A percentile compares a stretch with the other conserved stretches of the same genome.
Conservation (phyloP, 2,797 vertebrate species). For the Sebastes matsubarae region DNA sequence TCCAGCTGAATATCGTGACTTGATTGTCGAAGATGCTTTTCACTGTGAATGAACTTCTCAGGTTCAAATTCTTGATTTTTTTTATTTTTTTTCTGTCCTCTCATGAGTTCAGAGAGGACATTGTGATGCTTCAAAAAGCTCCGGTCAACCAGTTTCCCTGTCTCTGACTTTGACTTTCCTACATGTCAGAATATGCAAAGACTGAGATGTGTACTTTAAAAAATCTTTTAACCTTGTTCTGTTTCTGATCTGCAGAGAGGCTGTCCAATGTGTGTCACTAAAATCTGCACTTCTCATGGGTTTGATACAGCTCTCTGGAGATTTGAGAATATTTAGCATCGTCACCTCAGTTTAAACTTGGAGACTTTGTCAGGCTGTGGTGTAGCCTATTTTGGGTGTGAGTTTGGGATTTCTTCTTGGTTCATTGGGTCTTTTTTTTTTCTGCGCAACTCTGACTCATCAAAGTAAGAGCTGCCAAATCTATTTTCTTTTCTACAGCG, state of each 20-base stretch:
- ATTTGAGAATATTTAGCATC: constrained; percentile 53
- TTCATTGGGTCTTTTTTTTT: constrained; percentile 12
- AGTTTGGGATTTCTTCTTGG: constrained; percentile 53
- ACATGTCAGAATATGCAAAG: constrained; percentile 1
- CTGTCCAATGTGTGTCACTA: constrained; percentile 41
- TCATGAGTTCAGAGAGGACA: constrained; percentile 1
- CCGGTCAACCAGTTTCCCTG: not conserved
- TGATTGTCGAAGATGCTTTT: constrained; percentile 21
- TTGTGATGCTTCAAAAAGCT: constrained; percentile 8
- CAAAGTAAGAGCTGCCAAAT: constrained; percentile 21
- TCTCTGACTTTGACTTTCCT: constrained; percentile 21
- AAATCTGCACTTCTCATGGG: constrained; percentile 47
- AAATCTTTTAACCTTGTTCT: constrained; percentile 3
- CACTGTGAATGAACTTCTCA: constrained; percentile 5
- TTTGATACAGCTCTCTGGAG: constrained; percentile 39
- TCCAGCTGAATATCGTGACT: constrained; percentile 24
- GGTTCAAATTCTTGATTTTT: not conserved
- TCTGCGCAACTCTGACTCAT: constrained; percentile 49
- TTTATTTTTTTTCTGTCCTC: not conserved
- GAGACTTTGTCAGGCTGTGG: constrained; percentile 22
- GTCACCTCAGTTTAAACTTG: constrained; percentile 59
- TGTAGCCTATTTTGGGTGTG: constrained; percentile 49
- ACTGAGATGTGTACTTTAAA: constrained; percentile 4
- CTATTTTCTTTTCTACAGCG: not conserved
- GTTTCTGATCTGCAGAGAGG: constrained; percentile 37